Percentiles rank a stretch among this genome's conserved stretches.
phyloP scores from a whole-genome alignment of 2,797 vertebrate species.

The Garrulus glandarius region DNA sequence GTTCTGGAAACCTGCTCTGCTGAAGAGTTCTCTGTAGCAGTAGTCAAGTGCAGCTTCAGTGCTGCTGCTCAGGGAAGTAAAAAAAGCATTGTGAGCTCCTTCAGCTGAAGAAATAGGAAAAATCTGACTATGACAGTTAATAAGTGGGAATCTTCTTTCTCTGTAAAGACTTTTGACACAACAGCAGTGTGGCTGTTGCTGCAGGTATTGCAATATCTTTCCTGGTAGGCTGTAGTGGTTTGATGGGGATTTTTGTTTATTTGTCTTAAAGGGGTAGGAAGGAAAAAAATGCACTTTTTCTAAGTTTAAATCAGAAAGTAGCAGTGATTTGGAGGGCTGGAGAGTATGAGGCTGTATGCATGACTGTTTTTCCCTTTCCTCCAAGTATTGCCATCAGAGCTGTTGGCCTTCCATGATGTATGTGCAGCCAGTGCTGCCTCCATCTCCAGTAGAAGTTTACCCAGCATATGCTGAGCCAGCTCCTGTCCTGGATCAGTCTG shows the following conservation, averaged over 20 bases:
- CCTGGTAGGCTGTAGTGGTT: neutral
- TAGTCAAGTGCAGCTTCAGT: neutral
- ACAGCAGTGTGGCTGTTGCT: neutral
- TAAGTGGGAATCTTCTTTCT: neutral
- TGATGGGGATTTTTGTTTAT: neutral
- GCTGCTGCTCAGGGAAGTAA: neutral
- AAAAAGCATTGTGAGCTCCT: neutral
- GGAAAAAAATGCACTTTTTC: neutral
- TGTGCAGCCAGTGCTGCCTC: constrained; percentile 74
- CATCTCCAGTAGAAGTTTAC: constrained; percentile 69
- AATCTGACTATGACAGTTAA: neutral
- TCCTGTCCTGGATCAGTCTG: constrained; percentile 72
- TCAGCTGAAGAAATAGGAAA: neutral
- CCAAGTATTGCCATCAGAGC: constrained; percentile 88
- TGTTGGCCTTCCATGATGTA: constrained; percentile 83
- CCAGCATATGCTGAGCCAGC: constrained; percentile 73
- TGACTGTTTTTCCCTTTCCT: neutral
- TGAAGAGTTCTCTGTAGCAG: neutral
- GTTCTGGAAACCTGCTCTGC: neutral
- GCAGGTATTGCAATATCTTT: neutral
- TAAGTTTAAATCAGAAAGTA: neutral
- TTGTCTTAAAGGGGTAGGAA: neutral
- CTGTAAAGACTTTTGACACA: neutral
- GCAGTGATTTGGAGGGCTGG: neutral
- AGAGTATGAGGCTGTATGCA: neutral